phyloP scores from a whole-genome alignment of 2,888 invertebrate species.

The Pomacea canaliculata region DNA sequence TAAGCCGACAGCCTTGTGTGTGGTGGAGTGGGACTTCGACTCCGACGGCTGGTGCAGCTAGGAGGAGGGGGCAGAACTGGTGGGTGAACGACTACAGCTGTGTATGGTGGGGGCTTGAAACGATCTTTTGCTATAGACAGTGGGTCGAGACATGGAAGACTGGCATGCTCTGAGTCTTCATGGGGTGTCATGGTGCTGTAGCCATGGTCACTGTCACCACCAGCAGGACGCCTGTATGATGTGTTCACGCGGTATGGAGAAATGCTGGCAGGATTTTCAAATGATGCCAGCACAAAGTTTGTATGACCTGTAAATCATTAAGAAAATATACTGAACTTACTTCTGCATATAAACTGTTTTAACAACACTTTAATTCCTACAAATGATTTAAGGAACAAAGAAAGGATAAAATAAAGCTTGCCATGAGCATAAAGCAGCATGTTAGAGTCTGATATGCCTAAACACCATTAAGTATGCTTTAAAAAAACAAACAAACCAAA shows the following conservation, averaged over 20 bases:
- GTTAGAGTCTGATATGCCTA: no score
- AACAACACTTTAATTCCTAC: neutral
- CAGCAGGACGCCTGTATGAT: conserved; percentile 80
- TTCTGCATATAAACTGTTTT: neutral
- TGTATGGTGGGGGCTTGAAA: conserved; percentile 54
- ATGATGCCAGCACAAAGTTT: conserved; percentile 67
- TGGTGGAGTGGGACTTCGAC: conserved; percentile 66
- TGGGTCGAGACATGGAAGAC: conserved; percentile 67
- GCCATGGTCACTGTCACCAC: conserved; percentile 90
- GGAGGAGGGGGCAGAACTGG: conserved; percentile 64
- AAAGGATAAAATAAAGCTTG: no score
- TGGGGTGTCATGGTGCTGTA: conserved; percentile 77
- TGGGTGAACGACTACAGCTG: conserved; percentile 44
- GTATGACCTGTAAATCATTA: conserved; percentile 59
- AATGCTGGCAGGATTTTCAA: conserved; percentile 77
- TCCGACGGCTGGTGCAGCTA: conserved; percentile 48
- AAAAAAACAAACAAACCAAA: no score
- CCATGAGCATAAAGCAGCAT: no score
- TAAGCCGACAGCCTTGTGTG: conserved; percentile 53
- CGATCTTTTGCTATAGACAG: conserved; percentile 64
- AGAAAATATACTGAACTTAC: neutral
- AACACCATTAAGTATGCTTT: no score
- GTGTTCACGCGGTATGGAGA: conserved; percentile 90
- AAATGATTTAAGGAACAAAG: no score
- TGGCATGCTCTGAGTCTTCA: conserved; percentile 68